These are phyloP conservation scores for Wasmannia auropunctata DNA, from an alignment of 1,140 invertebrate species.

Conservation along the genomic window DNA sequence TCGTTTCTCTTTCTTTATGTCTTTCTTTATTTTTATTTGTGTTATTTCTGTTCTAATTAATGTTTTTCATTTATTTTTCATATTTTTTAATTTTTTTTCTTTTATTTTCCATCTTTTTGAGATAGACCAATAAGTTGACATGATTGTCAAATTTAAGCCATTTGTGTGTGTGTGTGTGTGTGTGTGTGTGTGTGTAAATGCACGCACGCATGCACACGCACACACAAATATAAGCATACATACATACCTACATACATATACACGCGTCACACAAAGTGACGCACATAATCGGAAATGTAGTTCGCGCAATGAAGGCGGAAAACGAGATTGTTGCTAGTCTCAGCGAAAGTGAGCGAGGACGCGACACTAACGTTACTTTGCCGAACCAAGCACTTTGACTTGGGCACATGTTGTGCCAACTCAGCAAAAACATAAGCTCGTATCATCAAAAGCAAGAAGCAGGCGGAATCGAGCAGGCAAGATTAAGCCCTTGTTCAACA, in stretches of 20 bases:
- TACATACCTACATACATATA: not conserved
- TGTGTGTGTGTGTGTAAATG: too few species aligned
- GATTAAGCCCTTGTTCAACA: conserved; percentile 80
- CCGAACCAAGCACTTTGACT: conserved; percentile 84
- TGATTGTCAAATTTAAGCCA: too few species aligned
- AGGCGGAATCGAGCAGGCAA: conserved; percentile 47
- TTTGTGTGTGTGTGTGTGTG: too few species aligned
- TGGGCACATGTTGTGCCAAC: conserved; percentile 84
- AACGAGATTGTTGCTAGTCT: conserved; percentile 82
- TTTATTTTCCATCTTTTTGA: too few species aligned
- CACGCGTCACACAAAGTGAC: not conserved
- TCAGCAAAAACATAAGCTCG: conserved; percentile 83
- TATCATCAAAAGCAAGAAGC: conserved; percentile 79
- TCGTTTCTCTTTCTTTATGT: not conserved
- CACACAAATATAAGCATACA: too few species aligned
- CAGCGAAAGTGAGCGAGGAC: conserved; percentile 78
- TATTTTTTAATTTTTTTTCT: not conserved
- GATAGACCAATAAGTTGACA: too few species aligned
- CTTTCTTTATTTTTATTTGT: not conserved
- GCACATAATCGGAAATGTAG: conserved; percentile 80
- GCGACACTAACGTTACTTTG: conserved; percentile 71
- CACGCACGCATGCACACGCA: too few species aligned
- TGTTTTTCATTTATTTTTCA: not conserved
- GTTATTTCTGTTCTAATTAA: not conserved
- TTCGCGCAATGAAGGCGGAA: conserved; percentile 77